Evolutionary conservation across 2,888 invertebrate genomes (phyloP).

Genomic region (Antheraea assamensis): DNA sequence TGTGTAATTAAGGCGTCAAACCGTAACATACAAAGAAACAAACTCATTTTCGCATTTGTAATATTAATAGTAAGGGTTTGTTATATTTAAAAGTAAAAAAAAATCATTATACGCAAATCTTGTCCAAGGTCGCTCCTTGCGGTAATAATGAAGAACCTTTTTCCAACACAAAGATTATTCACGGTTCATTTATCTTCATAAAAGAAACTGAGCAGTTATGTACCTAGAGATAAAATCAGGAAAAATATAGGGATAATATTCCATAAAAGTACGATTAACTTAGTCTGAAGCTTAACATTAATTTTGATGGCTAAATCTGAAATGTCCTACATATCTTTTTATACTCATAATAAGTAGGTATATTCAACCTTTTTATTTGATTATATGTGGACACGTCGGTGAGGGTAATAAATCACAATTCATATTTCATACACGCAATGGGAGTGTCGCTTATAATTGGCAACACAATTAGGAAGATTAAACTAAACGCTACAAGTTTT

Average conservation of each 20-base stretch:
- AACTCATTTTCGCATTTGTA: too few relatives aligned
- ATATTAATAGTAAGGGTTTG: background rate
- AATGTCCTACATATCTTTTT: slow-evolving; percentile 14
- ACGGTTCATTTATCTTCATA: slow-evolving; percentile 42
- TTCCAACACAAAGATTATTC: slow-evolving; percentile 37
- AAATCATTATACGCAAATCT: slow-evolving; percentile 27
- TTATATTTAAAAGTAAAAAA: background rate
- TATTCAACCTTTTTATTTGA: background rate
- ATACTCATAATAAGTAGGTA: background rate
- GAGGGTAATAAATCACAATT: slow-evolving; percentile 26
- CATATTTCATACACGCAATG: slow-evolving; percentile 52
- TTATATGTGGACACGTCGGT: slow-evolving; percentile 15
- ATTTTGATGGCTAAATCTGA: slow-evolving; percentile 18
- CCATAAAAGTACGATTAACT: slow-evolving; percentile 40
- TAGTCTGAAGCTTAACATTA: slow-evolving; percentile 29
- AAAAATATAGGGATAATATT: slow-evolving; percentile 33
- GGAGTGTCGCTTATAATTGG: slow-evolving; percentile 51
- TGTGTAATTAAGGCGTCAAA: too few relatives aligned
- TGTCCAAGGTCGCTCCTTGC: slow-evolving; percentile 39
- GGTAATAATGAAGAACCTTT: slow-evolving; percentile 29
- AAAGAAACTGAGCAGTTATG: slow-evolving; percentile 39
- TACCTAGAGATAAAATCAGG: slow-evolving; percentile 33
- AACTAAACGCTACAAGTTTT: slow-evolving; percentile 38
- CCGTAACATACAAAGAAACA: too few relatives aligned
- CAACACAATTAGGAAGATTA: slow-evolving; percentile 55